Base-by-base conservation (phyloP, 2,113 vertebrate genomes). In the Tetraodon nigroviridis region DNA sequence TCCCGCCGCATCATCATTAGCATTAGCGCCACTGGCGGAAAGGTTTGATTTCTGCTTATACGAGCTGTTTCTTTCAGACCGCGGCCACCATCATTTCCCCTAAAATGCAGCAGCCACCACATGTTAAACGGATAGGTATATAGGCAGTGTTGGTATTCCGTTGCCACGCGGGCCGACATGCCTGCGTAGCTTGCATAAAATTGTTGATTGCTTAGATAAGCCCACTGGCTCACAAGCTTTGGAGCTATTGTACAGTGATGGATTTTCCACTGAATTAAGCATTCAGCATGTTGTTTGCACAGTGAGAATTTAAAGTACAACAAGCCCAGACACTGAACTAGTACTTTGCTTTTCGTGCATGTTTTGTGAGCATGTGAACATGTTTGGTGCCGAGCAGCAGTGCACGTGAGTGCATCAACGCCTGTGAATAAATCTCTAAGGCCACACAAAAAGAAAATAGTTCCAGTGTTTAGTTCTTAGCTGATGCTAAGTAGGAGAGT, bases 21-120 rank as follows among this genome's bases (percentile, higher is more conserved):
- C 79, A 85, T 84, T 84, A 77, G 71, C 50, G 79, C 61, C 73
- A 53, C 61, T 77, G 71, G 75, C 69, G 65, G 65, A 71, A 45
- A 68, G 79, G 78, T 85, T 81, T 64, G 82, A 89, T 89, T 87
- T 83, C 75, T 80, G 75, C 74, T 81, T 60, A 64, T 73, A 64
- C 13, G 7, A 80, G 76, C 76, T 65, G 51, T 60, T 77, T 64
- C 71, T 16, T 16, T 17, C 49, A 27, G 73, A 69, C 78, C 77
- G 42, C 3, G 22, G 78, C 67, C 64, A 67, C 77, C 75, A 64
- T 67, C 72, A 40, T 49, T 62, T 83, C 58, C 65, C 70, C 55
- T 67, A 79, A 81, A 69, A 24, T 64, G 74, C 68, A 61, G 61
- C 32, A 37, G 32, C 32, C 10, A 37, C 32, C 32, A 37, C 32